phyloP scores from a whole-genome alignment of 2,797 vertebrate species.

The Ptychobarbus kaznakovi region DNA sequence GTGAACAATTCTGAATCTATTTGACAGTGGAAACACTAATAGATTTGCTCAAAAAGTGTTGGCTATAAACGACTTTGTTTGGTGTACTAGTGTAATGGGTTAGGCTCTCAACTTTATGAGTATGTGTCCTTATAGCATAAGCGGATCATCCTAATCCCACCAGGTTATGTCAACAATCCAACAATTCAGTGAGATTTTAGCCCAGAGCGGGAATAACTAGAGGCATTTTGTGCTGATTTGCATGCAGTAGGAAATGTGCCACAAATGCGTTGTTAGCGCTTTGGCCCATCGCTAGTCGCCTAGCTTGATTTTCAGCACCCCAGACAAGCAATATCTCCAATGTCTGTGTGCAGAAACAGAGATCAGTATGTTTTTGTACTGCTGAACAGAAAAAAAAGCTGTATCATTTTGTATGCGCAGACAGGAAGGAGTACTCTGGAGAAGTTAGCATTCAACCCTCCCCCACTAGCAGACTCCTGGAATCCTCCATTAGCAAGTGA shows the following conservation, averaged over 20 bases:
- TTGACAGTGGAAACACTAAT: background rate
- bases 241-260: conserved; percentile 38
- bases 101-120: conserved; percentile 74
- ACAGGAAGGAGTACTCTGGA: conserved; percentile 38
- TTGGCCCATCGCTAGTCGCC: background rate
- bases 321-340: conserved; percentile 50
- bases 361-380: conserved; percentile 30
- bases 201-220: conserved; percentile 61
- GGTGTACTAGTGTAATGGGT: conserved; percentile 68
- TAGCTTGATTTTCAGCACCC: conserved; percentile 20
- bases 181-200: conserved; percentile 63
- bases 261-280: conserved; percentile 24
- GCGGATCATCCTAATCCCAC: conserved; percentile 76
- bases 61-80: background rate
- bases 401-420: conserved; percentile 29
- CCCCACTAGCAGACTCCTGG: conserved; percentile 17
- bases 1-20: background rate
- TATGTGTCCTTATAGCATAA: conserved; percentile 68
- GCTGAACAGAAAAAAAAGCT: conserved; percentile 22
- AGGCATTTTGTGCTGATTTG: conserved; percentile 69
- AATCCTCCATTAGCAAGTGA: conserved; percentile 49
- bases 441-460: conserved; percentile 51
- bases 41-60: conserved; percentile 7
- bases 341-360: conserved; percentile 30
- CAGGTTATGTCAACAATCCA: conserved; percentile 75